Percentiles rank a stretch among this genome's conserved stretches.
phyloP scores from a whole-genome alignment of 2,797 vertebrate species.

The Gastrophryne carolinensis region DNA sequence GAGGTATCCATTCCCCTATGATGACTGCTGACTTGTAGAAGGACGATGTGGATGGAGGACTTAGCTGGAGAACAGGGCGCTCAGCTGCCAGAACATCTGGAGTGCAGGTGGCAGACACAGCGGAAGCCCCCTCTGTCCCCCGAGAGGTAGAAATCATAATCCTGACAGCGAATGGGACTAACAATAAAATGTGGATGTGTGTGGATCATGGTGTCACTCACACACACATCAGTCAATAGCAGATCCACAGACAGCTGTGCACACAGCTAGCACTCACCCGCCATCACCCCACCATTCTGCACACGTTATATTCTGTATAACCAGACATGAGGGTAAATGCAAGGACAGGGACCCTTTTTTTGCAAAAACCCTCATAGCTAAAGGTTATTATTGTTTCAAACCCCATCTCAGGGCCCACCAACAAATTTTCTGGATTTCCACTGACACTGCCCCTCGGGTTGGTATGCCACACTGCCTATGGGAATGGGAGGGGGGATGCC shows the following conservation, averaged over 20 bases:
- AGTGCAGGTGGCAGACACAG: slow-evolving; percentile 43
- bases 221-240: slow-evolving; percentile 4
- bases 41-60: slow-evolving; percentile 15
- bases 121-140: slow-evolving; percentile 43
- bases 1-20: background rate
- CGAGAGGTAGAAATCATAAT: slow-evolving; percentile 37
- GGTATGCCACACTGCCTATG: too few relatives aligned
- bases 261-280: background rate
- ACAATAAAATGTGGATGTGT: slow-evolving; percentile 41
- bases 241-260: background rate
- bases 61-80: background rate
- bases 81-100: slow-evolving; percentile 46
- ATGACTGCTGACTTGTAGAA: slow-evolving; percentile 18
- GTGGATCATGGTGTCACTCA: slow-evolving; percentile 12
- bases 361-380: too few relatives aligned
- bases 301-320: too few relatives aligned
- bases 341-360: too few relatives aligned
- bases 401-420: too few relatives aligned
- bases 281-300: background rate
- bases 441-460: too few relatives aligned
- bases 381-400: too few relatives aligned
- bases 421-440: too few relatives aligned
- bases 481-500: too few relatives aligned
- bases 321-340: too few relatives aligned
- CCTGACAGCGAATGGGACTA: slow-evolving; percentile 41